A percentile compares a stretch with the other conserved stretches of the same genome.
Conservation (phyloP, 2,888 invertebrate genomes). For the Drosophila mimetica region DNA sequence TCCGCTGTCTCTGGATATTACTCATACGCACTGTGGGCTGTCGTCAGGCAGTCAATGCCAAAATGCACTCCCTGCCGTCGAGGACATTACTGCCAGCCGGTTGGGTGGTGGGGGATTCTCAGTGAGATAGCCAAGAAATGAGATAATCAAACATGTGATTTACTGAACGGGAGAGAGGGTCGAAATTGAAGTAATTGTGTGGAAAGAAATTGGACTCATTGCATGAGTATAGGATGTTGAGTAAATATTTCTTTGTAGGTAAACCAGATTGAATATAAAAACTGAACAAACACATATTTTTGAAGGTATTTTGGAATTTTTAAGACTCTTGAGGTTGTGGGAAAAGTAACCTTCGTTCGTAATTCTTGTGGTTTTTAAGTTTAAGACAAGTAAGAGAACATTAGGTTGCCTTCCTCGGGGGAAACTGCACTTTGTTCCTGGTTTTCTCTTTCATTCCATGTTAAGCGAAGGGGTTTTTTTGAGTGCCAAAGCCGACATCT, state of each 20-base stretch:
- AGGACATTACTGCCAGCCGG: slow-evolving; percentile 55
- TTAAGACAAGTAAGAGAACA: too few species aligned
- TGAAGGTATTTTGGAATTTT: too few species aligned
- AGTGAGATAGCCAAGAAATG: slow-evolving; percentile 57
- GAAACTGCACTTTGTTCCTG: too few species aligned
- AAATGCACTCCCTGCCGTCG: slow-evolving; percentile 34
- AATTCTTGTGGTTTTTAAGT: too few species aligned
- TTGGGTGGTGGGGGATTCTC: background rate
- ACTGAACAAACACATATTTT: background rate
- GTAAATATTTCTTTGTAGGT: slow-evolving; percentile 50
- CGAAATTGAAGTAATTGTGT: slow-evolving; percentile 43
- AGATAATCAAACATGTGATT: slow-evolving; percentile 62
- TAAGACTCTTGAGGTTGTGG: background rate
- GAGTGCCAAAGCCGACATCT: too few species aligned
- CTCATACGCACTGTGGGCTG: slow-evolving; percentile 73
- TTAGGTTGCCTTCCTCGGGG: too few species aligned
- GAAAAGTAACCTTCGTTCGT: too few species aligned
- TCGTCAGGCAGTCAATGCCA: slow-evolving; percentile 52
- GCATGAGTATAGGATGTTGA: slow-evolving; percentile 43
- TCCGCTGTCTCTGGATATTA: slow-evolving; percentile 58
- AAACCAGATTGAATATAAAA: slow-evolving; percentile 38
- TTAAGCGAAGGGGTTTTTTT: too few species aligned
- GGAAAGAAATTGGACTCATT: slow-evolving; percentile 55
- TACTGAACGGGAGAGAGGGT: slow-evolving; percentile 12
- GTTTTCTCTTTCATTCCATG: too few species aligned